phyloP scores from a whole-genome alignment of 1,140 invertebrate species.

The Cepaea nemoralis region DNA sequence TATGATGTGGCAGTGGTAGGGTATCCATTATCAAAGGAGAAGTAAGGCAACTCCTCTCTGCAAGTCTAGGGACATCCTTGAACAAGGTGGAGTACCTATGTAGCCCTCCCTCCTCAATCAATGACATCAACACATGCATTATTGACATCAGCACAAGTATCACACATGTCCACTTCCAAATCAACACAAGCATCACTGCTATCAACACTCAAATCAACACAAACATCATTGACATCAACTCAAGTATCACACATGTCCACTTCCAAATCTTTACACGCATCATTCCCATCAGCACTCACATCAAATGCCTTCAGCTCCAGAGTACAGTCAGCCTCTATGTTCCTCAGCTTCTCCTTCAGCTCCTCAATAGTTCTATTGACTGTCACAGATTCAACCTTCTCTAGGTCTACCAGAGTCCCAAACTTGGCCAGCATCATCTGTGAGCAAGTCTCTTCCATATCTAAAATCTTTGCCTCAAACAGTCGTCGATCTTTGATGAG shows the following conservation, averaged over 20 bases:
- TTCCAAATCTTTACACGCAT: too few relatives aligned
- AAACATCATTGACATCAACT: too few relatives aligned
- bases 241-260: too few relatives aligned
- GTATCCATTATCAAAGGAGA: too few relatives aligned
- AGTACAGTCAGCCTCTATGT: constrained; percentile 63
- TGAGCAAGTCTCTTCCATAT: constrained; percentile 68
- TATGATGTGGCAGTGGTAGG: too few relatives aligned
- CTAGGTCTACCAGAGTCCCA: constrained; percentile 69
- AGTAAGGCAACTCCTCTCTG: too few relatives aligned
- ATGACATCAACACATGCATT: not conserved
- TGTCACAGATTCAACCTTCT: constrained; percentile 70
- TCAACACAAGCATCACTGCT: too few relatives aligned
- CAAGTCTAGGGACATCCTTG: too few relatives aligned
- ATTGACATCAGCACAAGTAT: not conserved
- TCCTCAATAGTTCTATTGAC: constrained; percentile 71
- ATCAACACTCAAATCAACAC: not conserved
- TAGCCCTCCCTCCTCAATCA: too few relatives aligned
- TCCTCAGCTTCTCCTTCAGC: constrained; percentile 67
- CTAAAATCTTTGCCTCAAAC: constrained; percentile 66
- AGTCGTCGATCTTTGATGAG: constrained; percentile 69
- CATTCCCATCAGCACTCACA: constrained; percentile 52
- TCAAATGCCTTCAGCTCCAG: constrained; percentile 59
- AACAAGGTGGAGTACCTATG: too few relatives aligned
- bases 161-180: too few relatives aligned
- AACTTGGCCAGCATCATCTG: constrained; percentile 71